Base-by-base conservation (phyloP, 2,888 invertebrate genomes). In the Apeira syringaria region DNA sequence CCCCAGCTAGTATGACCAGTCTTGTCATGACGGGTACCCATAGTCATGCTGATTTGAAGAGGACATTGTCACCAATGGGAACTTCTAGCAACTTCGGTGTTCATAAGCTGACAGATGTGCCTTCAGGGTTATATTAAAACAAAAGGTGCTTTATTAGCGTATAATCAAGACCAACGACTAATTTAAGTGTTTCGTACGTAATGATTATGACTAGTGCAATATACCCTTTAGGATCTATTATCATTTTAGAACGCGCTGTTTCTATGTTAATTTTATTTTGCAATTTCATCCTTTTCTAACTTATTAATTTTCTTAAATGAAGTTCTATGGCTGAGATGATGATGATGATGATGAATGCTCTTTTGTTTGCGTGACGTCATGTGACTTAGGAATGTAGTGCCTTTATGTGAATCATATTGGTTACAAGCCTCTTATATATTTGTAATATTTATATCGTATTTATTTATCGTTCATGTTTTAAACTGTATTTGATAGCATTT, bases 81-180 rank as follows among this genome's bases (percentile, higher is more conserved):
- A 52, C 61, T 26, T 77, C 80, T 2, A 80, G 70, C 49, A 75
- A 61, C 50, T 82, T 78, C 45, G 91, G 92, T 15, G 72, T 84
- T 20, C 91, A 92, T 38, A 94, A 94, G 85, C 90, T 94, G 5
- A 94, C 94, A 3, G 94, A 94, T 69, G 91, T 94, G 79, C 94
- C 94, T 52, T 94, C 94, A 28, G 94, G 94, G 40, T 80, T 94
- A 50, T 94, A 94, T 81, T 94, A 65, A 79, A 61, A 49, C 3
- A 15, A 4, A n/a, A n/a, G 44, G 45, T 60, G 52, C 47, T 64
- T 58, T 41, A 15, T 40, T 47, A 46, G 62, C 62, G 53, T 68
- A 56, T 68, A 69, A 71, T 76, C 68, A 77, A 73, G 76, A 89
- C 88, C 88, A 89, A 80, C 88, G 88, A 88, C 74, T 89, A 89